Conservation (phyloP, 2,113 vertebrate species). For the Arvicanthis niloticus region DNA sequence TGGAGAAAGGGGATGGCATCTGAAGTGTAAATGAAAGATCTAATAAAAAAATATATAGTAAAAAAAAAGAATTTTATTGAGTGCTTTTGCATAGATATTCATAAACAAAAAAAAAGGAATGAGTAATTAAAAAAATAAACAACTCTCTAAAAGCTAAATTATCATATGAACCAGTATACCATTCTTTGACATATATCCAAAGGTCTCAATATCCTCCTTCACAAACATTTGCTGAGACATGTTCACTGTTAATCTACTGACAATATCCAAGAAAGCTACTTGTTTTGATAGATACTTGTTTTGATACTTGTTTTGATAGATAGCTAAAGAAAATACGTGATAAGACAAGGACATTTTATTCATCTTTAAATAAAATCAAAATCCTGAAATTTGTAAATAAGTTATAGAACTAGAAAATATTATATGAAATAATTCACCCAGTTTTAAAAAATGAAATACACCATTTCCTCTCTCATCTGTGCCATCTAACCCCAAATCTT, state of each 20-base stretch:
- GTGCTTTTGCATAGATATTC: no score
- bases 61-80: no score
- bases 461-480: neutral
- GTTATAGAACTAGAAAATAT: neutral
- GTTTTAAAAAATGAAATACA: neutral
- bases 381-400: neutral
- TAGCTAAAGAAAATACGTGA: neutral
- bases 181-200: neutral
- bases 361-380: no score
- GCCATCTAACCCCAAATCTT: neutral
- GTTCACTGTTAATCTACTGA: neutral
- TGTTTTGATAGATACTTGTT: no score
- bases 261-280: neutral
- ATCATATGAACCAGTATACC: neutral
- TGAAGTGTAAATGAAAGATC: no score
- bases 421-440: neutral
- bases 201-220: neutral
- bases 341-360: no score
- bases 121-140: no score
- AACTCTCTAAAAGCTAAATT: neutral
- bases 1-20: no score
- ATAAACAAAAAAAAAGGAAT: no score
- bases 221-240: neutral
- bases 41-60: no score
- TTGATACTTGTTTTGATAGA: no score